Evolutionary conservation across 2,888 invertebrate genomes (phyloP), one percentile per base, ranked within the genome.

Genomic region (Heliconius sara): DNA sequence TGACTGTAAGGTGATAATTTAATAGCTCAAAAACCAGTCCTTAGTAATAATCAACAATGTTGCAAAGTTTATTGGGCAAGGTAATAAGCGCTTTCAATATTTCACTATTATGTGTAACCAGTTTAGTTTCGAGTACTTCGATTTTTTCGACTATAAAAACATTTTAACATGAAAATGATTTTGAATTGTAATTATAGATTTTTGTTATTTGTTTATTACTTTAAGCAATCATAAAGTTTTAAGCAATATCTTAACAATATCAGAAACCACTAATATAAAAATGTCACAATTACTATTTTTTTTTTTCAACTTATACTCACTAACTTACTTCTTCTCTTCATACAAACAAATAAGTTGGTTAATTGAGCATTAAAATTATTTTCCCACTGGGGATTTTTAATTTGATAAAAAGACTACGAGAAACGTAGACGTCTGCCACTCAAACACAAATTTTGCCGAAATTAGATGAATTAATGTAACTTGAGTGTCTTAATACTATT

Each of bases 1-100:
- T 85, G 77, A 79, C 73, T 79, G 87, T 86, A 84, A 88, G 85
- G 84, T 83, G 84, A 85, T 85, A 85, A 83, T 87, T 87, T 88
- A 86, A 91, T 87, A 83, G 86, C 84, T 79, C 72, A 12, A 82
- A 89, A 93, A 93, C 83, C 87, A 91, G 93, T 93, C 90, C 0
- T 85, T 60, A 78, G 85, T 85, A 88, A 90, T 92, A 91, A 92
- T 91, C 91, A 91, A 94, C 94, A 93, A 87, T 92, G 93, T 94
- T 93, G 92, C 93, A 90, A 93, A 94, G 93, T 95, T 95, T 95
- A 94, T 94, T 93, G 94, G 94, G 94, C 94, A 93, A 90, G 92
- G 90, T 91, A 93, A 92, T 93, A 93, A 92, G 91, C 89, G 85
- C 88, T 88, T 87, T 90, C 88, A 87, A 85, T 87, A 81, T 82